phyloP scores from a whole-genome alignment of 2,888 invertebrate genomes.

The Gasteruption jaculator region DNA sequence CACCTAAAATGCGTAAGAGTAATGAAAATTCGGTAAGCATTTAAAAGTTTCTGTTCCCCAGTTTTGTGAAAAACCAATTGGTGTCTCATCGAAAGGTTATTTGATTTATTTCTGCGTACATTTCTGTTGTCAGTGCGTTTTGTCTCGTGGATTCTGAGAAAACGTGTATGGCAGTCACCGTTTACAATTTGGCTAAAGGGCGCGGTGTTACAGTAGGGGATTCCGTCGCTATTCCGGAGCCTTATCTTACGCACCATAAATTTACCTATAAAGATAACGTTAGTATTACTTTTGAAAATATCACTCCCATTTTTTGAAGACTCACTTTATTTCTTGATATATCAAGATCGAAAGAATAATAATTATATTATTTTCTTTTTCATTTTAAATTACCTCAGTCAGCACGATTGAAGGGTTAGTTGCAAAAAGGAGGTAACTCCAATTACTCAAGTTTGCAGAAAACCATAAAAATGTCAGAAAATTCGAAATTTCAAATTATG shows the following conservation, averaged over 20 bases:
- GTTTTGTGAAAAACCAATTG: not conserved
- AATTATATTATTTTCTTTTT: no score
- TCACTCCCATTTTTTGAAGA: constrained; percentile 17
- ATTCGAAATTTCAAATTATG: no score
- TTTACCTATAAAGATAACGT: constrained; percentile 59
- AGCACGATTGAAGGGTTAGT: no score
- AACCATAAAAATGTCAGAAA: no score
- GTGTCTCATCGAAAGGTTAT: no score
- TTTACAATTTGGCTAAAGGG: constrained; percentile 80
- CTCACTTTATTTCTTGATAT: constrained; percentile 16
- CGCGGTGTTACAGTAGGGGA: constrained; percentile 83
- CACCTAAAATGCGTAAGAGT: no score
- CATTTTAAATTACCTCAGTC: no score
- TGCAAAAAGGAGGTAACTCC: no score
- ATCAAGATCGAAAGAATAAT: no score
- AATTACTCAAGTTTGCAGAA: no score
- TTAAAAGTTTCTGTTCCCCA: no score
- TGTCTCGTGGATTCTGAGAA: constrained; percentile 72
- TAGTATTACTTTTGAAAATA: constrained; percentile 30
- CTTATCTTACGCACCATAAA: constrained; percentile 60
- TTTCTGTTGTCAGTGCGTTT: constrained; percentile 70
- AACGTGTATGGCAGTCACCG: constrained; percentile 69
- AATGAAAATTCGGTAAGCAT: no score
- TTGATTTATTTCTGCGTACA: constrained; percentile 4
- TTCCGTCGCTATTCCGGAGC: constrained; percentile 77